Conservation (phyloP, 2,888 invertebrate genomes). For the Dinocampus coccinellae region DNA sequence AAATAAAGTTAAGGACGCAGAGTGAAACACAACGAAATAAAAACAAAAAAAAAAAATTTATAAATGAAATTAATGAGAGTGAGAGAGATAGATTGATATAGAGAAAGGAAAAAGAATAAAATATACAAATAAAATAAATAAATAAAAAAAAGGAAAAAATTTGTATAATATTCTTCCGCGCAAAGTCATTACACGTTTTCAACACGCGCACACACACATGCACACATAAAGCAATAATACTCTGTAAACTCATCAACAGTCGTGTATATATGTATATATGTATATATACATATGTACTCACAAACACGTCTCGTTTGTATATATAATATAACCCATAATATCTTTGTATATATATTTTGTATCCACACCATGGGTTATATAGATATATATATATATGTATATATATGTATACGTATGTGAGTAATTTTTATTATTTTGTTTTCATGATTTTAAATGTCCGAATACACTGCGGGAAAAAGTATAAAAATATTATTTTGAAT, state of each 20-base stretch:
- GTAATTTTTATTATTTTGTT: too few relatives aligned
- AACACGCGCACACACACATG: not conserved
- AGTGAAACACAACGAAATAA: too few relatives aligned
- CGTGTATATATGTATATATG: not conserved
- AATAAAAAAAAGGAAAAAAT: not conserved
- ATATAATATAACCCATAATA: not conserved
- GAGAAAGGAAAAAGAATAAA: not conserved
- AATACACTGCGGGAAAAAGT: too few relatives aligned
- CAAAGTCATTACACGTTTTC: conserved; percentile 1
- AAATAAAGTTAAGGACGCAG: too few relatives aligned
- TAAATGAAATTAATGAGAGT: too few relatives aligned
- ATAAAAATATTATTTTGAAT: too few relatives aligned
- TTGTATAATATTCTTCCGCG: not conserved
- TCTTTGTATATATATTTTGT: not conserved
- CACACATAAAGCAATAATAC: conserved; percentile 9
- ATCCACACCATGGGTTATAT: conserved; percentile 20
- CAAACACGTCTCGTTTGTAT: conserved; percentile 42
- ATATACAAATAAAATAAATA: not conserved
- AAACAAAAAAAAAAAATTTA: too few relatives aligned
- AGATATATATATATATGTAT: not conserved
- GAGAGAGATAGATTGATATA: conserved; percentile 48
- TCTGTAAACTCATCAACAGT: not conserved
- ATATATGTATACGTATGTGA: not conserved
- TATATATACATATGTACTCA: conserved; percentile 38
- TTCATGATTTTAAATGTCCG: too few relatives aligned